A percentile compares a stretch with the other conserved stretches of the same genome.
phyloP scores from a whole-genome alignment of 2,113 vertebrate species.

The Caloenas nicobarica region DNA sequence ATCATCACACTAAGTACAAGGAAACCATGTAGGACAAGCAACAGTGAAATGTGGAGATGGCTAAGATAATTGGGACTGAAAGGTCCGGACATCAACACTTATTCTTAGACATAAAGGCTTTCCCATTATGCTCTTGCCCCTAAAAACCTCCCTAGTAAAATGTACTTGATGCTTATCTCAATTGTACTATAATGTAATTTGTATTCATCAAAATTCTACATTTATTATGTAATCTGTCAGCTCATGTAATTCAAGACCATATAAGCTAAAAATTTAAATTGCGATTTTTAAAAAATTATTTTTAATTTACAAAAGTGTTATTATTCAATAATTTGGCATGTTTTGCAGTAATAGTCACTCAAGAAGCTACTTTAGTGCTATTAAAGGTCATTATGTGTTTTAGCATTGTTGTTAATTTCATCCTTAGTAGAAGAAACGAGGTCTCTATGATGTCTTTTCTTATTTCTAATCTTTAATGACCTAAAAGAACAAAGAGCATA shows the following conservation, averaged over 20 bases:
- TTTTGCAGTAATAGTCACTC: not conserved
- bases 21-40: not conserved
- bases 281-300: not conserved
- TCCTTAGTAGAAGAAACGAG: not conserved
- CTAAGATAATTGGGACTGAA: not conserved
- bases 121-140: not conserved
- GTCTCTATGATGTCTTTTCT: not conserved
- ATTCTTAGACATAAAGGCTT: not conserved
- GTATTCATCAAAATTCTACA: not conserved
- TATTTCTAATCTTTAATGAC: not conserved
- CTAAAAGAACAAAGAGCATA: not conserved
- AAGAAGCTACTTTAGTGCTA: not conserved
- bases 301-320: not conserved
- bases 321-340: not conserved
- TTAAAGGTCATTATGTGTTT: not conserved
- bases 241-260: not conserved
- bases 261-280: not conserved
- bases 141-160: not conserved
- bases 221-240: not conserved
- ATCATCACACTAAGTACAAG: not conserved
- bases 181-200: not conserved
- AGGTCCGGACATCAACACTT: not conserved
- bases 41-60: not conserved
- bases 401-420: not conserved
- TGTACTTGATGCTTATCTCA: fast-evolving